Base-by-base conservation (phyloP, 2,888 invertebrate species). In the Scaptomyza flava region DNA sequence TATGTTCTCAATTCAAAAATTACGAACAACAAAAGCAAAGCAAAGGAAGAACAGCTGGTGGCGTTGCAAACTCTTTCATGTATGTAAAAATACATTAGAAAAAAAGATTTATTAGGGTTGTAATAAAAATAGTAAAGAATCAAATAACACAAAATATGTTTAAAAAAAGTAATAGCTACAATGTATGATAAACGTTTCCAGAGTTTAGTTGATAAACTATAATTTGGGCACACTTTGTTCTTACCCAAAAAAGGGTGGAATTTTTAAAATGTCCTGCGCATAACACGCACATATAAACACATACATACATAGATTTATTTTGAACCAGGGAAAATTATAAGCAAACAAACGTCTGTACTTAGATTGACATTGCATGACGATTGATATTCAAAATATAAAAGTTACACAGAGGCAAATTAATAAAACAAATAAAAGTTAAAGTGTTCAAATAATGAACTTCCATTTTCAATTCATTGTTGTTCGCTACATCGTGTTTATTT, bases 261-360 rank as follows among this genome's bases (percentile, higher is more conserved):
- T 61, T 23, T 14, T 17, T 12, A 14, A 33, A 33, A 58, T 23
- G 47, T 61, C 61, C 62, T 62, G 61, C 61, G 61, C 61, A 61
- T 8, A 54, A 33, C 23, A 17, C 30, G 30, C n/a, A 36, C 38
- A 36, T 36, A 6, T n/a, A 36, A 23, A 23, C 30, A 30, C 30
- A 27, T 27, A 17, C 14, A 57, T 2, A 27, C 45, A 11, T 14
- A 17, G 14, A 51, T 38, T 51, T 51, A 51, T 51, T 27, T 51
- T 51, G 51, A 51, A 38, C 27, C 38, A 11, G 38, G 8, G 51
- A 51, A 51, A 51, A 51, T 27, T 14, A 38, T 7, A 14, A 27
- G 51, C 27, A 51, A 51, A 51, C 50, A 50, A 51, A 38, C 51
- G 36, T 23, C n/a, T 36, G 23, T 14, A 38, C 7, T 20, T 1